Percentiles rank a stretch among this genome's conserved stretches.
These are phyloP conservation scores for Mus spretus DNA, from an alignment of 2,797 vertebrate genomes.

Conservation along the genomic window DNA sequence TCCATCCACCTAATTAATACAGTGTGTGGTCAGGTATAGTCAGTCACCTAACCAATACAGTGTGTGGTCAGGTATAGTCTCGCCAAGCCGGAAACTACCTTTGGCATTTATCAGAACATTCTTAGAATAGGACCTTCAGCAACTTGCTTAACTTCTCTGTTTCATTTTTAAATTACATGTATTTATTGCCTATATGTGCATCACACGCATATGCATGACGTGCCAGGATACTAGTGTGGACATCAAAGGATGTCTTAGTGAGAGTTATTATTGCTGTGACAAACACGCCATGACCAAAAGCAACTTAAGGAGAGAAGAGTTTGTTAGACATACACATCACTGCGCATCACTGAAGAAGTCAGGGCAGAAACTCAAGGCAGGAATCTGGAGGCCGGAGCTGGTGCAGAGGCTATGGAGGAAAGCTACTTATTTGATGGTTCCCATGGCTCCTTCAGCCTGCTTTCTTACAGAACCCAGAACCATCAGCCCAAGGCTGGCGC, in stretches of 20 bases:
- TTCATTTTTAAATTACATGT: neutral
- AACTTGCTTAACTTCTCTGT: slow-evolving; percentile 16
- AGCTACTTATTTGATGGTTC: neutral
- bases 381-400: neutral
- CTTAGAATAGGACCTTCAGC: neutral
- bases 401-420: neutral
- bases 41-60: neutral
- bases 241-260: neutral
- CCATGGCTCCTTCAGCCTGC: neutral
- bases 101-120: neutral
- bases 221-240: neutral
- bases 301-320: no score
- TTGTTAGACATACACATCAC: neutral
- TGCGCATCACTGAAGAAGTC: neutral
- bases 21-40: neutral
- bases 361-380: neutral
- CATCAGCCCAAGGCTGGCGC: no score
- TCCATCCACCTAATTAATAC: neutral
- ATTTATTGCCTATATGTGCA: neutral
- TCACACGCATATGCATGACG: neutral
- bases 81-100: neutral
- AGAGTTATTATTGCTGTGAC: neutral
- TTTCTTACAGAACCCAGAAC: neutral
- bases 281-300: neutral
- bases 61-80: neutral